Evolutionary conservation across 2,888 invertebrate species (phyloP).

Genomic region (Argyresthia goedartella): DNA sequence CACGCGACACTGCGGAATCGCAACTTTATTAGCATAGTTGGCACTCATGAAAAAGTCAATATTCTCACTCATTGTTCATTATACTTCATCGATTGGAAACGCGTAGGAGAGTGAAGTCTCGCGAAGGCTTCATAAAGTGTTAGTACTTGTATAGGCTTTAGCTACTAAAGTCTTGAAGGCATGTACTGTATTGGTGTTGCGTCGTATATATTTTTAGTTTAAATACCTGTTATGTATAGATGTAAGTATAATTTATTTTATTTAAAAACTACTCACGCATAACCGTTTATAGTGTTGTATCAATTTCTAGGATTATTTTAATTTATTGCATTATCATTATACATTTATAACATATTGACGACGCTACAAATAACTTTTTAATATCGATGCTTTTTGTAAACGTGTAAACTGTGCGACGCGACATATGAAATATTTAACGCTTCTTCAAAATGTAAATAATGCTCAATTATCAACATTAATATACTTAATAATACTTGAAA

Average conservation of each 20-base stretch:
- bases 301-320: too few relatives aligned
- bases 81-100: neutral
- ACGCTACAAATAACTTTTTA: too few relatives aligned
- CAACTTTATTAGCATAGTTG: neutral
- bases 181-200: constrained; percentile 40
- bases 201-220: neutral
- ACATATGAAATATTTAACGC: neutral
- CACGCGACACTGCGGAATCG: neutral
- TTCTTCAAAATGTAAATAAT: constrained; percentile 27
- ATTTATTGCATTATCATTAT: too few relatives aligned
- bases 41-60: neutral
- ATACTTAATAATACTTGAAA: neutral
- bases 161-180: constrained; percentile 58
- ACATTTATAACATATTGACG: too few relatives aligned
- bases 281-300: too few relatives aligned
- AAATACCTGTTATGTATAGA: constrained; percentile 38
- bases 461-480: constrained; percentile 23
- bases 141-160: constrained; percentile 67
- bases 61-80: constrained; percentile 9
- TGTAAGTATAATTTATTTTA: constrained; percentile 45
- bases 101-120: constrained; percentile 16
- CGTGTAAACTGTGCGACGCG: neutral
- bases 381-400: too few relatives aligned
- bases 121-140: constrained; percentile 18
- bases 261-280: too few relatives aligned